A percentile compares a stretch with the other conserved stretches of the same genome.
Conservation (phyloP, 2,113 vertebrate genomes). For the Suricata suricatta region DNA sequence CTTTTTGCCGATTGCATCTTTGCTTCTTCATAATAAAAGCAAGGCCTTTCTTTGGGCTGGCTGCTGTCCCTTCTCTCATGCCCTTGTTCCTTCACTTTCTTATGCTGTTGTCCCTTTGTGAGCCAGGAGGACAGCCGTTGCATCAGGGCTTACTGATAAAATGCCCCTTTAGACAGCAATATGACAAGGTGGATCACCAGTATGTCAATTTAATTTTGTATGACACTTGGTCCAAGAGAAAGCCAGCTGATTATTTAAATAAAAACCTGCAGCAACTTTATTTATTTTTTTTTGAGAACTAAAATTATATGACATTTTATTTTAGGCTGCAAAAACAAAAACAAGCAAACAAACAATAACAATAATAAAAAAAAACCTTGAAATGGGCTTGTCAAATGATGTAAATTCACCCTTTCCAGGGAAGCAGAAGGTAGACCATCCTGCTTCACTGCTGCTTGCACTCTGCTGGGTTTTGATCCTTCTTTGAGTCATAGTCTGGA, state of each 20-base stretch:
- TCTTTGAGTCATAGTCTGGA: slow-evolving; percentile 96
- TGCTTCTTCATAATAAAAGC: not conserved
- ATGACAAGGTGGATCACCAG: not conserved
- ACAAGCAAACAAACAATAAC: too few species aligned
- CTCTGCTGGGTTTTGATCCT: too few species aligned
- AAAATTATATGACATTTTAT: too few species aligned
- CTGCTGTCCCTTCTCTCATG: not conserved
- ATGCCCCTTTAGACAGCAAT: not conserved
- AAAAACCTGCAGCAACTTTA: not conserved
- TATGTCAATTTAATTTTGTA: not conserved
- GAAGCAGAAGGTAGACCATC: too few species aligned
- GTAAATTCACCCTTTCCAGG: too few species aligned
- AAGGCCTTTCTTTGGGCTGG: not conserved
- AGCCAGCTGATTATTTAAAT: not conserved
- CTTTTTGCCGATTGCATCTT: not conserved
- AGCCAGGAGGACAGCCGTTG: not conserved
- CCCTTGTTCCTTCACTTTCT: not conserved
- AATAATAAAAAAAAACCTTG: too few species aligned
- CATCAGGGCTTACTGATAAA: not conserved
- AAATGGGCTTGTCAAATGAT: too few species aligned
- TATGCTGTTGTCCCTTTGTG: not conserved
- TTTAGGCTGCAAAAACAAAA: too few species aligned
- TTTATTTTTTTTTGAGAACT: too few species aligned
- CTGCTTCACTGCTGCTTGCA: too few species aligned
- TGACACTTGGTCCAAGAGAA: not conserved